Evolutionary conservation across 2,888 invertebrate genomes (phyloP), one percentile per base, ranked within the genome.

Genomic region (Ferdinandea cuprea): DNA sequence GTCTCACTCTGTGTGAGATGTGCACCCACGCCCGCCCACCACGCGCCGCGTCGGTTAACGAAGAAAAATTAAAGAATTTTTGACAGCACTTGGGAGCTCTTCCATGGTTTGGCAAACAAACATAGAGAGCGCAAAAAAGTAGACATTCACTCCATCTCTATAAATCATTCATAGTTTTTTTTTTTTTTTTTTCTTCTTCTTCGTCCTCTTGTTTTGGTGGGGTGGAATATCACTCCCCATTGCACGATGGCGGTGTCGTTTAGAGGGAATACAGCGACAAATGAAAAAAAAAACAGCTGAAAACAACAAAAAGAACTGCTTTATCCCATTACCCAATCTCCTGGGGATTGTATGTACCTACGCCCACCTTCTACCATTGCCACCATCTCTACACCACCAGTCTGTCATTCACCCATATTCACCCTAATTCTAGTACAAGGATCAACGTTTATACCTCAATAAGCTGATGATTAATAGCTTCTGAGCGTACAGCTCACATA

Each of bases 381-480:
- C 30, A 19, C 42, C 19, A 30, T 52, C 44, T 35, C 54, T 13
- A 4, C 28, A 13, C 32, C 58, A 66, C 56, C 58, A 58, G 66
- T 54, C 59, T 52, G 68, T 66, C 74, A 66, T 66, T 74, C 74
- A 66, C 58, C 74, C 74, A 76, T 68, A 76, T 69, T 76, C 76
- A 68, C 61, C 59, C 68, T 76, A 68, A 76, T 76, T 76, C 76
- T 85, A 81, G 77, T 85, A 73, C 85, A 73, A 73, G 85, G 85
- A 85, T 85, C 80, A 85, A 87, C 86, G 87, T 88, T 88, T 88
- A 88, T 88, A 89, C 89, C 88, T 88, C 89, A 88, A 88, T 88
- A 88, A 88, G 89, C 88, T 87, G 87, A 88, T 88, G 88, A 89
- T 88, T 89, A 89, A 88, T 88, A 88, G 88, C 88, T 85, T 77